These are phyloP conservation scores for Phyllostomus hastatus DNA, from an alignment of 2,113 vertebrate genomes.

Conservation along the genomic window DNA sequence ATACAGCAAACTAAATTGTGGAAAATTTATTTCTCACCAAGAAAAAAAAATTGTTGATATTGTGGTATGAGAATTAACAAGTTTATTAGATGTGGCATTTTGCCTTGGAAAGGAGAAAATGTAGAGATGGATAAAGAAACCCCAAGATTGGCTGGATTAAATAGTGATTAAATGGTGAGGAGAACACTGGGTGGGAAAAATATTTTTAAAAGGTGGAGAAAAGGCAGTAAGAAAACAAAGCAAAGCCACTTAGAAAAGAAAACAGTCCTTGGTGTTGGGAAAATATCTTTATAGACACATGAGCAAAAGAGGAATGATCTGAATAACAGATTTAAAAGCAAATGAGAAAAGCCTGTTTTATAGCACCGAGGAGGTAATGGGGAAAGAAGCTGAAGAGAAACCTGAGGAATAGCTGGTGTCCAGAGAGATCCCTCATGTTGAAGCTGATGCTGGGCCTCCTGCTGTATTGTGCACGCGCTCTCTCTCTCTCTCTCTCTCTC, in stretches of 20 bases:
- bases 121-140: background rate
- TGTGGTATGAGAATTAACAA: background rate
- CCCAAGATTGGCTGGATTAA: rapidly evolving
- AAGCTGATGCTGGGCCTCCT: background rate
- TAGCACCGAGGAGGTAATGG: background rate
- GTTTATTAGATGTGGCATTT: background rate
- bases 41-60: background rate
- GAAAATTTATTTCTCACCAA: background rate
- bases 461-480: background rate
- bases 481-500: background rate
- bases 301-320: background rate
- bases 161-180: background rate
- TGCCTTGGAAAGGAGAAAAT: conserved; percentile 6
- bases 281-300: background rate
- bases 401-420: background rate
- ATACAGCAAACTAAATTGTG: background rate
- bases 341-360: background rate
- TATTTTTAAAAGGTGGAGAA: background rate
- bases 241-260: background rate
- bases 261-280: background rate
- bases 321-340: conserved; percentile 21
- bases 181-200: background rate
- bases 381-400: background rate
- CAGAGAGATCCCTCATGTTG: rapidly evolving
- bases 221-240: background rate